Base-by-base conservation (phyloP, 2,888 invertebrate genomes). In the Apotomis capreana region DNA sequence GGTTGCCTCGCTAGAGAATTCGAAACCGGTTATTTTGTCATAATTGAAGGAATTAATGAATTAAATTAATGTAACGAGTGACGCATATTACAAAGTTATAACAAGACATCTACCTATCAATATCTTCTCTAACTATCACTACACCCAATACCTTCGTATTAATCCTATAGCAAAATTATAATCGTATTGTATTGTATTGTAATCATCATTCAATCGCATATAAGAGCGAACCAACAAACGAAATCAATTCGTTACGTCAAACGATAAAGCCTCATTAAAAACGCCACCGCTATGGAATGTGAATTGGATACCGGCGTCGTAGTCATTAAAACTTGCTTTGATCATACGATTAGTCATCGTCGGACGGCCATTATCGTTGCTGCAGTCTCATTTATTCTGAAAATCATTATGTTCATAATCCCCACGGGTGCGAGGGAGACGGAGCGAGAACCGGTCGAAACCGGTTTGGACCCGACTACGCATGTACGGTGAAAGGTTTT, bases 391-490 rank as follows among this genome's bases (percentile, higher is more conserved):
- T 72, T 72, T 63, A 72, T 72, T 68, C 68, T 72, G 72, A 72
- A 68, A 69, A 63, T 72, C 72, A 69, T 72, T 68, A 44, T 51
- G 63, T 72, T 68, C 63, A 72, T 72, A 72, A 72, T 72, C 68
- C 68, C 12, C 12, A 36, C 51, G 69, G 59, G 60, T 62, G 68
- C 36, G 46, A 74, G 59, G 54, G 59, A 26, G 69, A 63, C 54
- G 26, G 57, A 26, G 59, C 36, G 37, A 15, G 58, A 68, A 75
- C 76, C 77, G 76, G 76, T 77, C 74, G 76, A 76, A 76, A 76
- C 76, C 69, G 64, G 68, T 68, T 68, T 67, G 69, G 70, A 58
- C 55, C 60, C 63, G 57, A 76, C 72, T 77, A 77, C 76, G 76
- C 76, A 76, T 73, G 75, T 69, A 67, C 70, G n/a, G 26, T 8